Evolutionary conservation across 2,113 vertebrate species (phyloP).

Genomic region (Ranitomeya variabilis): DNA sequence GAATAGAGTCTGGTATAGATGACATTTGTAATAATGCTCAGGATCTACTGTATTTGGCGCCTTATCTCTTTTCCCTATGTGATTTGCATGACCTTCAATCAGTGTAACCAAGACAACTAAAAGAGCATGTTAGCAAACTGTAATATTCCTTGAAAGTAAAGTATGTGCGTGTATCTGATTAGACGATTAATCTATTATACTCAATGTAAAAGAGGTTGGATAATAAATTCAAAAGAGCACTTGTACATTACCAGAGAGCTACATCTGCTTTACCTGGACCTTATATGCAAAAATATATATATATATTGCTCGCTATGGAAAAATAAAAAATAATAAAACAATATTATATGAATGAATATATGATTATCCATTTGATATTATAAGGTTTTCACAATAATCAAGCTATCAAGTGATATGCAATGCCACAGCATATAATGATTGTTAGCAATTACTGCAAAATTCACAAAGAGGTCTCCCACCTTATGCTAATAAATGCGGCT

Average conservation of each 20-base stretch:
- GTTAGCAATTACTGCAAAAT: no score
- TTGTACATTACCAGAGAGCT: background rate
- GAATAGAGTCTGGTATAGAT: background rate
- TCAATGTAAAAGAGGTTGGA: background rate
- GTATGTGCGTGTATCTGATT: background rate
- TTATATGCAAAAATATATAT: background rate
- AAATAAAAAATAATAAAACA: background rate
- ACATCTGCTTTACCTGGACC: background rate
- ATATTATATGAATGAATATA: no score
- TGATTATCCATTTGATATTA: no score
- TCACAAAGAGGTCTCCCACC: no score
- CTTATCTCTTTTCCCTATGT: constrained; percentile 57
- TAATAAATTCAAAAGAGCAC: background rate
- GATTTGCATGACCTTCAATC: constrained; percentile 65
- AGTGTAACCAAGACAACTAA: constrained; percentile 66
- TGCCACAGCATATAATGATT: no score
- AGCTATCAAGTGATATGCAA: no score
- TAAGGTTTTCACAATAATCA: no score
- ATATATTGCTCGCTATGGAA: background rate
- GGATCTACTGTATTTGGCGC: constrained; percentile 38
- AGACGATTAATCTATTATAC: background rate
- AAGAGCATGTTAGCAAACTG: constrained; percentile 49
- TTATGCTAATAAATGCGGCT: no score
- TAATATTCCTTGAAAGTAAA: constrained; percentile 60
- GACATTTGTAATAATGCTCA: constrained; percentile 52